These are phyloP conservation scores for Urocynchramus pylzowi DNA, from an alignment of 2,113 vertebrate species.

Conservation along the genomic window DNA sequence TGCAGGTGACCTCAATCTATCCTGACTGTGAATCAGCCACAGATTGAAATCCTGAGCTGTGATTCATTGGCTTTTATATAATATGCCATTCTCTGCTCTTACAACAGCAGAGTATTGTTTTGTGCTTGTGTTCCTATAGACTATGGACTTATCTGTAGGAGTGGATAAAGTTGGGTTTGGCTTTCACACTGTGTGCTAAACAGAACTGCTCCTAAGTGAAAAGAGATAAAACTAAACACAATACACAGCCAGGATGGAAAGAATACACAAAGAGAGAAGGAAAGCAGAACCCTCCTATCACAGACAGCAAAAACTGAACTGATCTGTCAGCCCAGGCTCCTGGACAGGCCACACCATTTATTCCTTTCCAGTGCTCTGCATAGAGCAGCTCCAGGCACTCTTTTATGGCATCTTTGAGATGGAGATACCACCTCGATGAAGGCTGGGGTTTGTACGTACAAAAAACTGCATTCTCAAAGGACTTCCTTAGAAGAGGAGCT, in stretches of 20 bases:
- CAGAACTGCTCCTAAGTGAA: not conserved
- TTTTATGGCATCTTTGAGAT: not conserved
- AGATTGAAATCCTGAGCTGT: constrained; percentile 47
- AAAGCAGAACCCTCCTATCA: not conserved
- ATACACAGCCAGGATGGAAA: not conserved
- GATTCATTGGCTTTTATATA: constrained; percentile 40
- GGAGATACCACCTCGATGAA: not conserved
- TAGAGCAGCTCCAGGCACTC: not conserved
- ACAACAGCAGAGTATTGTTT: not conserved
- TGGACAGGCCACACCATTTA: not conserved
- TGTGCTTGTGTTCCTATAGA: not conserved
- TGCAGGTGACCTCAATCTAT: constrained; percentile 56
- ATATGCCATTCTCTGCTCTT: not conserved
- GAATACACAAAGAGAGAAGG: not conserved
- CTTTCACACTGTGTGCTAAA: constrained; percentile 19
- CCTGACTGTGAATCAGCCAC: constrained; percentile 18
- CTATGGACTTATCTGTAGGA: not conserved
- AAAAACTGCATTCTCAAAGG: not conserved
- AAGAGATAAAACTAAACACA: constrained; percentile 29
- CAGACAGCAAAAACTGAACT: not conserved
- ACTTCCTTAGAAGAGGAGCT: not conserved
- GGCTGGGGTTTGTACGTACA: not conserved
- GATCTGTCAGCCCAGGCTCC: not conserved
- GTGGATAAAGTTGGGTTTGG: constrained; percentile 16
- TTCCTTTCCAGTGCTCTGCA: not conserved